Evolutionary conservation across 2,113 vertebrate species (phyloP).

Genomic region (Xyliphius kryptos): DNA sequence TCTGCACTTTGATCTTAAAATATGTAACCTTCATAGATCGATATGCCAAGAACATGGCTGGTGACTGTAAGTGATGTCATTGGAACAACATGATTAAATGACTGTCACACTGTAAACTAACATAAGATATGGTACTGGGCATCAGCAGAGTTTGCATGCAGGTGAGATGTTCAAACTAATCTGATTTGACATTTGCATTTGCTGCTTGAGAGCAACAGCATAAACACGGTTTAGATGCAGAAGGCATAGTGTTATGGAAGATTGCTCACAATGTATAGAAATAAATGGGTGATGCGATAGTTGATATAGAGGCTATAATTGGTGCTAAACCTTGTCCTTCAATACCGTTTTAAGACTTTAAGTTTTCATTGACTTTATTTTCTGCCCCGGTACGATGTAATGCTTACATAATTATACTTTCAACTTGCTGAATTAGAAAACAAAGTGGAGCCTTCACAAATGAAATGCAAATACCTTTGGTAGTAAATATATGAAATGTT

Average conservation of each 20-base stretch:
- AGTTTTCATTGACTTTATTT: too few species aligned
- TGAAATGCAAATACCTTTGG: too few species aligned
- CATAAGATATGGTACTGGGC: conserved; percentile 29
- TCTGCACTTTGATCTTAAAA: conserved; percentile 9
- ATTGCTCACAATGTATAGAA: conserved; percentile 24
- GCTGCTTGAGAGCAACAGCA: conserved; percentile 38
- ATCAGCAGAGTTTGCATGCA: conserved; percentile 28
- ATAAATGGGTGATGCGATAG: conserved; percentile 24
- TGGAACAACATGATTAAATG: conserved; percentile 40
- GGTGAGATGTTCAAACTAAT: conserved; percentile 38
- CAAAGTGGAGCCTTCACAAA: too few species aligned
- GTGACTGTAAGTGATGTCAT: conserved; percentile 29
- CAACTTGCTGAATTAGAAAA: too few species aligned
- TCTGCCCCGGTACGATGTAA: too few species aligned
- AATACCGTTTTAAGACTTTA: too few species aligned
- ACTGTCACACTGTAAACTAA: conserved; percentile 36
- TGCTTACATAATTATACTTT: too few species aligned
- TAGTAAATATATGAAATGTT: too few species aligned
- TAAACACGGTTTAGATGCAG: conserved; percentile 38
- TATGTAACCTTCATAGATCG: conserved; percentile 24
- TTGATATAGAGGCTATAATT: conserved; percentile 20
- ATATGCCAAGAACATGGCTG: conserved; percentile 21
- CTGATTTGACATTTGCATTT: conserved; percentile 45
- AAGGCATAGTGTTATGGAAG: conserved; percentile 33
- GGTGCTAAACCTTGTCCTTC: background rate